These are phyloP conservation scores for Catocala sponsa DNA, from an alignment of 2,888 invertebrate genomes.

Conservation along the genomic window DNA sequence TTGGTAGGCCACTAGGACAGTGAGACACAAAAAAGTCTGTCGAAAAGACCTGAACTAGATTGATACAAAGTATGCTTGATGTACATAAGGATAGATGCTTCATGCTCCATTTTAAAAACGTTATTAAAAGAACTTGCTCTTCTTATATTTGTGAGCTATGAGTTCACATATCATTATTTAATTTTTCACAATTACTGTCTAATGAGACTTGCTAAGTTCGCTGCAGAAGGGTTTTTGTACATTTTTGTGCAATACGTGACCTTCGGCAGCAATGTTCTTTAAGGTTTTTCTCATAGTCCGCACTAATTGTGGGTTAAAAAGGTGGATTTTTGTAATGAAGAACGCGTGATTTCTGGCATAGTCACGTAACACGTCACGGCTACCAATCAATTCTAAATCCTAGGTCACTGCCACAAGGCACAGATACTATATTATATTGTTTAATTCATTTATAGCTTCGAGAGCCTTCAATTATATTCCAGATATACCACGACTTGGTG, in stretches of 20 bases:
- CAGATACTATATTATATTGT: neutral
- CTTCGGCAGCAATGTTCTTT: neutral
- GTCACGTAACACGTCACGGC: constrained; percentile 1
- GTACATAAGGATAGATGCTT: too few relatives aligned
- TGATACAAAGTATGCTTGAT: too few relatives aligned
- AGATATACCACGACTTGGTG: neutral
- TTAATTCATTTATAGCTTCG: neutral
- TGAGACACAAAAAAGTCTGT: too few relatives aligned
- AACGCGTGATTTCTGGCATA: constrained; percentile 1
- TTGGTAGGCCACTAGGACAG: too few relatives aligned
- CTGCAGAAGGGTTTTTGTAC: neutral
- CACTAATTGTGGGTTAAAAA: constrained; percentile 1
- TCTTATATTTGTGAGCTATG: too few relatives aligned
- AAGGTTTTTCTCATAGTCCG: constrained; percentile 1
- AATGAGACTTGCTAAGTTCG: neutral
- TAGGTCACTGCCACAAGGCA: constrained; percentile 5
- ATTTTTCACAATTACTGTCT: neutral
- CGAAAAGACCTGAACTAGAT: too few relatives aligned
- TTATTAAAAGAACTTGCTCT: too few relatives aligned
- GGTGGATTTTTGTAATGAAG: constrained; percentile 4
- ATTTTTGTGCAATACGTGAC: constrained; percentile 2
- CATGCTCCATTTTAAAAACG: too few relatives aligned
- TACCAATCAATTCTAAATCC: neutral
- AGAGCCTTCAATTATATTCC: constrained; percentile 6
- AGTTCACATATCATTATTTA: neutral